Evolutionary conservation across 1,140 invertebrate species (phyloP), one percentile per base, ranked within the genome.

Genomic region (Drosophila dunni): DNA sequence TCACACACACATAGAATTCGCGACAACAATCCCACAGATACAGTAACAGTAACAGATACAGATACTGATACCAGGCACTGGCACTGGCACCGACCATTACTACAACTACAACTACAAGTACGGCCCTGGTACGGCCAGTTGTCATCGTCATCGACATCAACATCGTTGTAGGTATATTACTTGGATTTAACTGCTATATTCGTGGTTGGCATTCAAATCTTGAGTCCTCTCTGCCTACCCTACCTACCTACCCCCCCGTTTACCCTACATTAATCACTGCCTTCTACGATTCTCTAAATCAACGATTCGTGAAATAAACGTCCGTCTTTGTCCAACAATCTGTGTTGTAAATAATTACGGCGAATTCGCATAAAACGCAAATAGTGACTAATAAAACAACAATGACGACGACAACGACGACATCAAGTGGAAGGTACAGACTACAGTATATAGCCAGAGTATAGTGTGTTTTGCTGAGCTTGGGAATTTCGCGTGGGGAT

Each of bases 311-410:
- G n/a, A 70, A 54, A 63, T 64, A 63, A 24, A 17, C 61, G 72
- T 64, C 36, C 45, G 57, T 62, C 48, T 40, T 50, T 56, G 67
- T 72, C 62, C 69, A 53, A 77, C 65, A 80, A 79, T 82, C 71
- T 77, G 77, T 66, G 54, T 79, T 88, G 83, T 82, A 88, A 88
- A 82, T 79, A 86, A 86, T 82, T 88, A 86, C 76, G 66, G 24
- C 72, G 54, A 77, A 65, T 65, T 79, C 69, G 61, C 66, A 70
- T 63, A 75, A 71, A 74, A 77, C 67, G 58, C 78, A 70, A 81
- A 76, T 79, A 76, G 68, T 74, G 68, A 79, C 65, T 79, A 71
- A 81, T 81, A 77, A 78, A 79, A 75, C 44, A 67, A 57, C 62
- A 48, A 54, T 45, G 63, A 66, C 20, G 45, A 48, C 48, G 58